Conservation (phyloP, 1,140 invertebrate species). For the Anastrepha ludens region DNA sequence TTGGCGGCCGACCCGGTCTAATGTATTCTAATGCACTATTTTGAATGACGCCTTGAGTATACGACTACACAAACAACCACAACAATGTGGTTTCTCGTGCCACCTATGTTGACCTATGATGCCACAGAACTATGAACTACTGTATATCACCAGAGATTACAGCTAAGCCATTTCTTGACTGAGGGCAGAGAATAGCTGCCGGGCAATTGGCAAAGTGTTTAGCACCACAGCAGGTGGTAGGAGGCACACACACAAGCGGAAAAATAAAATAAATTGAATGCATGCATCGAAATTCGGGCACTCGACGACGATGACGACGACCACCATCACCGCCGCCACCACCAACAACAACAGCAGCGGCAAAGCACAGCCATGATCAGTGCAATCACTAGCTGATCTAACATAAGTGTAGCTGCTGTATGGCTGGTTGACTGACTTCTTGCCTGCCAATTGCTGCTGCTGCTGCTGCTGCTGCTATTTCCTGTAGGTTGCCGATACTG, state of each 20-base stretch:
- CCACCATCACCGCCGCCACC: neutral
- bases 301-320: neutral
- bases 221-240: slow-evolving; percentile 29
- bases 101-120: too few relatives aligned
- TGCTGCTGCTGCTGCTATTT: neutral
- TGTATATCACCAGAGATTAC: too few relatives aligned
- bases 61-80: too few relatives aligned
- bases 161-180: too few relatives aligned
- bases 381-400: slow-evolving; percentile 28
- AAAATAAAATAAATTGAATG: neutral
- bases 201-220: slow-evolving; percentile 25
- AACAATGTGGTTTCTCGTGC: too few relatives aligned
- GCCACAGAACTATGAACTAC: too few relatives aligned
- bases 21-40: too few relatives aligned
- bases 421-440: neutral
- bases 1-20: too few relatives aligned
- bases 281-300: neutral
- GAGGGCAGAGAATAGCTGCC: too few relatives aligned
- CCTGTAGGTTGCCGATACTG: neutral
- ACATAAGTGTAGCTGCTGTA: slow-evolving; percentile 20
- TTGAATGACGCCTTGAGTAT: too few relatives aligned
- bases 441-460: neutral
- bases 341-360: neutral
- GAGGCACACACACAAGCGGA: neutral
- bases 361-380: neutral